Evolutionary conservation across 2,888 invertebrate species (phyloP).

Genomic region (Apoderus coryli): DNA sequence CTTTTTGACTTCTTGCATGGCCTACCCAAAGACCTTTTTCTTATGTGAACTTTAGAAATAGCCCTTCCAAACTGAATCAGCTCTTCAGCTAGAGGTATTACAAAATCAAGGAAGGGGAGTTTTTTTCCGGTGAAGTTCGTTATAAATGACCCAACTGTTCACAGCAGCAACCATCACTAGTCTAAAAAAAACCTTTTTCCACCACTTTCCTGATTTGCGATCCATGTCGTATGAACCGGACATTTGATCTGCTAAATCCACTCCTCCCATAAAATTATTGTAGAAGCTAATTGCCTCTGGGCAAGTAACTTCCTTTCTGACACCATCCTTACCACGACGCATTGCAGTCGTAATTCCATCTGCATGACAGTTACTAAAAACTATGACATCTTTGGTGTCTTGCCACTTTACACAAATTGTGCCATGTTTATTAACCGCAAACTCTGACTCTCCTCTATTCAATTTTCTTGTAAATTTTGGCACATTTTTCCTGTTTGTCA

Average conservation of each 20-base stretch:
- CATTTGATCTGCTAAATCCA: slow-evolving; percentile 23
- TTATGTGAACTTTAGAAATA: too few relatives aligned
- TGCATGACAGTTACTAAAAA: slow-evolving; percentile 23
- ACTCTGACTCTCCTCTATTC: too few relatives aligned
- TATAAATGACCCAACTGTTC: slow-evolving; percentile 18
- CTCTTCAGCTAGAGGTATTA: too few relatives aligned
- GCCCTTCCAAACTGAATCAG: too few relatives aligned
- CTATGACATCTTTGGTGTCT: slow-evolving; percentile 22
- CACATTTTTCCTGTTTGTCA: too few relatives aligned
- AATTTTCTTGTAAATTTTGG: too few relatives aligned
- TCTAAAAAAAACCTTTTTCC: slow-evolving; percentile 21
- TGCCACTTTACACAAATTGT: too few relatives aligned
- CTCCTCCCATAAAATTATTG: slow-evolving; percentile 19
- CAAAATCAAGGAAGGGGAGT: too few relatives aligned
- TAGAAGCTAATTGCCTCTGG: slow-evolving; percentile 18
- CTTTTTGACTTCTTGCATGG: too few relatives aligned
- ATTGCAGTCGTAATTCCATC: slow-evolving; percentile 12
- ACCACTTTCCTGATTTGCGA: slow-evolving; percentile 22
- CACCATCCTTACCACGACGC: slow-evolving; percentile 21
- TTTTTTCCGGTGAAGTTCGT: slow-evolving; percentile 2
- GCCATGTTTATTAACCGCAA: too few relatives aligned
- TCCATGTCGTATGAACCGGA: slow-evolving; percentile 19
- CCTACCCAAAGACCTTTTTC: too few relatives aligned
- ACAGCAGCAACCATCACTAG: slow-evolving; percentile 19
- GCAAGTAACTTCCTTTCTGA: slow-evolving; percentile 16